phyloP scores from a whole-genome alignment of 2,888 invertebrate species.

The Rotaria socialis region DNA sequence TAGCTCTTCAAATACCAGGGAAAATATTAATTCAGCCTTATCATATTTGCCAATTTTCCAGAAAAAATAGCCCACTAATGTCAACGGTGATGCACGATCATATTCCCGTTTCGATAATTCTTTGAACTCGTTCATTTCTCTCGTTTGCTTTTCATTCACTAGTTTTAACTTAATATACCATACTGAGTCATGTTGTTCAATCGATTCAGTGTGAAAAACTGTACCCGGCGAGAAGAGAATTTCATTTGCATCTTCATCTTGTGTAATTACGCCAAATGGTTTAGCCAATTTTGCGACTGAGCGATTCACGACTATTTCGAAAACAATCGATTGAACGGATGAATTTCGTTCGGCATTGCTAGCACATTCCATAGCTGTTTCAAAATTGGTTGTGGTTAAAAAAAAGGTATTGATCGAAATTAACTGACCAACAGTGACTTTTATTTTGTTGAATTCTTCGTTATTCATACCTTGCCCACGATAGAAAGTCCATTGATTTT shows the following conservation, averaged over 20 bases:
- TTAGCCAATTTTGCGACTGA: neutral
- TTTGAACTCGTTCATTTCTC: too few relatives aligned
- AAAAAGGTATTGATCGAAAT: neutral
- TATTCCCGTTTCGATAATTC: too few relatives aligned
- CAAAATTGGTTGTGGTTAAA: neutral
- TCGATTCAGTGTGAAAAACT: neutral
- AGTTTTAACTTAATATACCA: neutral
- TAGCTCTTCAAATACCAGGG: too few relatives aligned
- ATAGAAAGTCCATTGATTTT: neutral
- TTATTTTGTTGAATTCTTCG: neutral
- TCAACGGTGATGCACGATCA: too few relatives aligned
- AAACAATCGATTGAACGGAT: neutral
- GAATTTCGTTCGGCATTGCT: neutral
- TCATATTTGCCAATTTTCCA: too few relatives aligned
- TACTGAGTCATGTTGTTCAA: neutral
- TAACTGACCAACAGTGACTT: neutral
- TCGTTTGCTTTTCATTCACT: neutral
- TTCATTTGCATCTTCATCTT: neutral
- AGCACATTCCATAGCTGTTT: neutral
- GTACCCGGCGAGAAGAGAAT: neutral
- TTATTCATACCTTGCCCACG: neutral
- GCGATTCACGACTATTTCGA: neutral
- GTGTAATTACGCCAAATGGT: neutral
- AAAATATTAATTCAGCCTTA: too few relatives aligned
- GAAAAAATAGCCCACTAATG: too few relatives aligned